Evolutionary conservation across 2,797 vertebrate genomes (phyloP), one percentile per base, ranked within the genome.

Genomic region (Taeniopygia guttata): DNA sequence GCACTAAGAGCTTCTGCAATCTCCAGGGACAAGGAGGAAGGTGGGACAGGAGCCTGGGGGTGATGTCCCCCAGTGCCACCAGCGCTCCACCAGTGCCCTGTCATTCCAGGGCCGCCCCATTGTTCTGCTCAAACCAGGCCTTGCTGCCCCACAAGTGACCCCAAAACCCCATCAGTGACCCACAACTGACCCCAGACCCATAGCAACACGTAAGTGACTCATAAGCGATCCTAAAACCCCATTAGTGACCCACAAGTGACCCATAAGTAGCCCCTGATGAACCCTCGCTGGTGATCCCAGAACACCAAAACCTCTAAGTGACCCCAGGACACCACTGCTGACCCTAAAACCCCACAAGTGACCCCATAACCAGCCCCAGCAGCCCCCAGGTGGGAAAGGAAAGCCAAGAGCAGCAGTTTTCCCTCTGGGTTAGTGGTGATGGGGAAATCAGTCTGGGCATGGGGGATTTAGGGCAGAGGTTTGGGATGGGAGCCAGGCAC

Each of bases 361-460:
- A 59, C 56, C 56, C 58, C 17, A 59, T 40, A 60, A 20, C 4
- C 58, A 20, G 45, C 20, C 45, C 77, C 51, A 38, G 51, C 11
- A 8, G 75, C 7, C 32, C 12, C 55, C 4, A 0, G 29, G 45
- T 26, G 34, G 25, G 48, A n/a, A 42, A 34, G 63, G 36, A 62
- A 43, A 22, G 79, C 46, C 68, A 58, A 42, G 56, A 58, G 48
- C 15, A 18, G 64, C 46, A 45, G 38, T 11, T 26, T 54, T 59
- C 43, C 72, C 21, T 1, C 0, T 16, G 66, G 51, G 69, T 9
- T 25, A 4, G 4, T 0, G 6, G 54, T 0, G 10, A 81, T 68
- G 87, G 74, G 49, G 77, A 81, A 93, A 93, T 7, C 6, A 17
- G 36, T 2, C 32, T 1, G 11, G 56, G 38, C 8, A 6, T 0